Evolutionary conservation across 2,888 invertebrate genomes (phyloP).

Genomic region (Bombylius discolor): DNA sequence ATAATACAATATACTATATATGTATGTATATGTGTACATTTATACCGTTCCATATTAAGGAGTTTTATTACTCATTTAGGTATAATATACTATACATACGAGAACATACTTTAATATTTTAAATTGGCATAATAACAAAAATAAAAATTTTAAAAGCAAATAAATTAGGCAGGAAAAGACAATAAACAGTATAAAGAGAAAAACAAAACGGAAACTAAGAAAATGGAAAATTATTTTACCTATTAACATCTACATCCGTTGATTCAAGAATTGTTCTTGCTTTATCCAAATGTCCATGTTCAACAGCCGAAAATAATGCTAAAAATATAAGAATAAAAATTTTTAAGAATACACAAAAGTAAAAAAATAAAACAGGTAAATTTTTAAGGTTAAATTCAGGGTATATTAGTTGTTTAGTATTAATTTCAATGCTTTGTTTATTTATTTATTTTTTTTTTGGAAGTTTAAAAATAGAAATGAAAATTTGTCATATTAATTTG

Average conservation of each 20-base stretch:
- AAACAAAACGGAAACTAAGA: too few species aligned
- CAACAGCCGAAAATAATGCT: constrained; percentile 91
- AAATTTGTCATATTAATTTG: background rate
- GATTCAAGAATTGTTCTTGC: constrained; percentile 83
- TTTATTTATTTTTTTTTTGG: too few species aligned
- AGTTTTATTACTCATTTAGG: too few species aligned
- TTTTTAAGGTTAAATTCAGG: too few species aligned
- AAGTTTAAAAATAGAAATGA: background rate
- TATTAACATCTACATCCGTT: constrained; percentile 86
- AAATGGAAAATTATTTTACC: constrained; percentile 42
- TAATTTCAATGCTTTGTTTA: too few species aligned
- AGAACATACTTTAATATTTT: too few species aligned
- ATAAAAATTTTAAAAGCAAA: background rate
- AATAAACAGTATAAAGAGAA: too few species aligned
- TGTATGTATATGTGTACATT: too few species aligned
- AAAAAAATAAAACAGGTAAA: background rate
- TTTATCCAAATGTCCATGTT: constrained; percentile 88
- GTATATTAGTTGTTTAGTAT: background rate
- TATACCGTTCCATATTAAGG: too few species aligned
- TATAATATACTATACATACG: too few species aligned
- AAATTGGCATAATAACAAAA: background rate
- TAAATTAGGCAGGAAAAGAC: too few species aligned
- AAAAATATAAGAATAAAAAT: constrained; percentile 35
- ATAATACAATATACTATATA: too few species aligned
- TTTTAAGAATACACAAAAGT: background rate